phyloP scores from a whole-genome alignment of 2,888 invertebrate species.

The Amiota mariae region DNA sequence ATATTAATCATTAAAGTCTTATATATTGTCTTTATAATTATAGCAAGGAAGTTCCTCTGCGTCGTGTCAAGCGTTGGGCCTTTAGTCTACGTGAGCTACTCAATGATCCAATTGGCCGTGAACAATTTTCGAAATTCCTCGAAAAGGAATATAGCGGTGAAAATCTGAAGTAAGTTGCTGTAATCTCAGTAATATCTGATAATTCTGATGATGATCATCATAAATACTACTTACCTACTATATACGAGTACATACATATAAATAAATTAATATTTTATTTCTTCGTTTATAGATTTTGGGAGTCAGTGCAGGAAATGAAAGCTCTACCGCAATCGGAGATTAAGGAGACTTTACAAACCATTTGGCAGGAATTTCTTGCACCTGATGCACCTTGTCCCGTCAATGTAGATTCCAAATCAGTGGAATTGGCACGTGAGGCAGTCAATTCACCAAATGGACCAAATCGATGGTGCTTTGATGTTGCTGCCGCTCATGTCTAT shows the following conservation, averaged over 20 bases:
- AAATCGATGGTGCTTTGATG: slow-evolving; percentile 96
- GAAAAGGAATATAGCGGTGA: slow-evolving; percentile 99
- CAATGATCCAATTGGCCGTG: slow-evolving; percentile 94
- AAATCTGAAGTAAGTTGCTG: slow-evolving; percentile 88
- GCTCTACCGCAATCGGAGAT: slow-evolving; percentile 90
- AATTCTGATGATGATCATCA: too few species aligned
- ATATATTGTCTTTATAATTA: slow-evolving; percentile 5
- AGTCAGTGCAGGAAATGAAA: slow-evolving; percentile 94
- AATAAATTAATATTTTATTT: too few species aligned
- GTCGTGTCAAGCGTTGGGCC: slow-evolving; percentile 97
- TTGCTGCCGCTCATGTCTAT: slow-evolving; percentile 98
- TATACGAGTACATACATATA: too few species aligned
- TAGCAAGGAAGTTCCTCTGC: slow-evolving; percentile 93
- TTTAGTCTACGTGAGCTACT: slow-evolving; percentile 96
- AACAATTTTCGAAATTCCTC: slow-evolving; percentile 95
- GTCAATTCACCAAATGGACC: slow-evolving; percentile 79
- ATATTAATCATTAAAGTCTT: not conserved
- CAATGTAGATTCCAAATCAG: slow-evolving; percentile 95
- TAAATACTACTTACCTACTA: too few species aligned
- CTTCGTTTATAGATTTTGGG: slow-evolving; percentile 85
- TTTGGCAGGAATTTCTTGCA: slow-evolving; percentile 95
- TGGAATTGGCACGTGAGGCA: slow-evolving; percentile 87
- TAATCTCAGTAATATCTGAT: not conserved
- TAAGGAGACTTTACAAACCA: slow-evolving; percentile 85
- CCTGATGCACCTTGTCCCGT: slow-evolving; percentile 96